Evolutionary conservation across 2,113 vertebrate species (phyloP).

Genomic region (Marmota flaviventris): DNA sequence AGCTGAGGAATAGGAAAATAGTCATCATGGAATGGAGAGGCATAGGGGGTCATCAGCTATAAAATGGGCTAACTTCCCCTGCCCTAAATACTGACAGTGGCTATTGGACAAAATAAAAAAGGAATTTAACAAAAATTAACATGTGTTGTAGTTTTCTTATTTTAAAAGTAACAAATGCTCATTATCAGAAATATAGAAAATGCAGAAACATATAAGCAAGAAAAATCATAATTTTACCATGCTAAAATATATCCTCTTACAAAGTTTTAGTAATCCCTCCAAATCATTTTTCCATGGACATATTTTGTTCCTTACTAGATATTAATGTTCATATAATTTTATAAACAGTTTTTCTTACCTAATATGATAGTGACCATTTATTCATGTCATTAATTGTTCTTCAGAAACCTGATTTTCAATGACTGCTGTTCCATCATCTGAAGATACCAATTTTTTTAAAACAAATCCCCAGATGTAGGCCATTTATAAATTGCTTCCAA

Average conservation of each 20-base stretch:
- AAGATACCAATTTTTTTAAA: conserved; percentile 44
- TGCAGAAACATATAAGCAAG: background rate
- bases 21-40: background rate
- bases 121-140: conserved; percentile 34
- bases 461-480: background rate
- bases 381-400: background rate
- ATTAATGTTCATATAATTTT: conserved; percentile 25
- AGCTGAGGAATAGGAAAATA: background rate
- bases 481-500: conserved; percentile 50
- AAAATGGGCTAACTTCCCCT: background rate
- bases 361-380: background rate
- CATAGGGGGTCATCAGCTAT: background rate
- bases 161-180: background rate
- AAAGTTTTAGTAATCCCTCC: conserved; percentile 21
- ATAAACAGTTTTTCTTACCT: background rate
- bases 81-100: background rate
- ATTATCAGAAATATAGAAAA: conserved; percentile 30
- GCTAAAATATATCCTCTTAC: conserved; percentile 17
- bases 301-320: conserved; percentile 32
- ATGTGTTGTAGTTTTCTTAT: background rate
- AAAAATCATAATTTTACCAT: conserved; percentile 30
- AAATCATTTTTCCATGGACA: conserved; percentile 29
- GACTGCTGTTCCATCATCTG: background rate
- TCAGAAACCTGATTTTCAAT: conserved; percentile 10
- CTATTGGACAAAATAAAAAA: conserved; percentile 54